These are phyloP conservation scores for Corythornis madagascariensis DNA, from an alignment of 2,113 vertebrate species.

Conservation along the genomic window DNA sequence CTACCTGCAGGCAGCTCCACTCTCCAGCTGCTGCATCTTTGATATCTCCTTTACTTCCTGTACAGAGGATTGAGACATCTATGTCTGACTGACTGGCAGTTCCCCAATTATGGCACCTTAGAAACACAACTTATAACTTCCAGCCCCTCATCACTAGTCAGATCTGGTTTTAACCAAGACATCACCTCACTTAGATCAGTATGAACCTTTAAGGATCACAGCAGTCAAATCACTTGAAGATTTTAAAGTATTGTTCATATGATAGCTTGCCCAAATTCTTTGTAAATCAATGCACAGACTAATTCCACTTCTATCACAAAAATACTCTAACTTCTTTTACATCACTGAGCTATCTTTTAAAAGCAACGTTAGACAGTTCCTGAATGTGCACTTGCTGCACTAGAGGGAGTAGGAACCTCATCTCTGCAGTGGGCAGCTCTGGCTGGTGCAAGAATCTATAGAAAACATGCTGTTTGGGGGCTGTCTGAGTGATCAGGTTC, in stretches of 20 bases:
- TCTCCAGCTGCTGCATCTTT: background rate
- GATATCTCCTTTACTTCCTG: background rate
- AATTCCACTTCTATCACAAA: background rate
- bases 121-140: background rate
- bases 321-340: background rate
- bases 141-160: background rate
- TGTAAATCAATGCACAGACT: background rate
- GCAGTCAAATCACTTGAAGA: background rate
- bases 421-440: background rate
- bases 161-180: background rate
- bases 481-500: background rate
- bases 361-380: background rate
- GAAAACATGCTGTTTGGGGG: background rate
- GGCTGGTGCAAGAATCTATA: background rate
- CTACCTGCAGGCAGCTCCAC: background rate
- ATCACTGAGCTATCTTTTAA: background rate
- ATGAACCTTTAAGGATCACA: background rate
- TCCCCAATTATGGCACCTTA: background rate
- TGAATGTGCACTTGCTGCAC: constrained; percentile 31
- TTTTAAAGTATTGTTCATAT: background rate
- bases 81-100: background rate
- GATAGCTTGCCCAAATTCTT: background rate
- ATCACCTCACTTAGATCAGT: background rate
- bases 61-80: background rate
- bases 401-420: constrained; percentile 50